Evolutionary conservation across 2,888 invertebrate species (phyloP).

Genomic region (Eurytoma adleriae): DNA sequence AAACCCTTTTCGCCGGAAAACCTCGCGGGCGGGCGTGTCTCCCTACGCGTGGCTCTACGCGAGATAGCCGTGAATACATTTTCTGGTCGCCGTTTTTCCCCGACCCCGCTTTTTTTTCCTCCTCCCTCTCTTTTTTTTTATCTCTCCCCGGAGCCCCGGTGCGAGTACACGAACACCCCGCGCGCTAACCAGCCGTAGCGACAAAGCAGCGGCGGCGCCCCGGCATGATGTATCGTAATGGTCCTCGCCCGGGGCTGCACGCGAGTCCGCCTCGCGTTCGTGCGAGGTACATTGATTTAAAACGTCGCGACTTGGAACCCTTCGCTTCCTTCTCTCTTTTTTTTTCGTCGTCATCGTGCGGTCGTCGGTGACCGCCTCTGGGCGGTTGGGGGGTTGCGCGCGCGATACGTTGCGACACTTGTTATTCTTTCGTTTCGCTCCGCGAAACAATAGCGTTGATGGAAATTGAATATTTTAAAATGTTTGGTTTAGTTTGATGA

Average conservation of each 20-base stretch:
- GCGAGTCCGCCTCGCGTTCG: slow-evolving; percentile 26
- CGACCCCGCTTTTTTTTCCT: background rate
- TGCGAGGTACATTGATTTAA: slow-evolving; percentile 56
- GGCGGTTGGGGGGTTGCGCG: no score
- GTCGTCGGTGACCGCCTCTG: no score
- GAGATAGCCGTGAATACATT: slow-evolving; percentile 14
- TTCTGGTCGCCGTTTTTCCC: background rate
- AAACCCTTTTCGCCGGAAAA: background rate
- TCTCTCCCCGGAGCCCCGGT: background rate
- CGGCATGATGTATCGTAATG: slow-evolving; percentile 43
- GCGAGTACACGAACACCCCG: background rate
- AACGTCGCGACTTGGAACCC: slow-evolving; percentile 20
- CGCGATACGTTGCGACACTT: no score
- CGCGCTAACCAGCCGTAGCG: slow-evolving; percentile 28
- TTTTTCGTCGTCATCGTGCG: no score
- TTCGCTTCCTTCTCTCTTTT: background rate
- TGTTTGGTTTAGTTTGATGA: background rate
- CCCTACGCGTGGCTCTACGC: background rate
- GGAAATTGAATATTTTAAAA: background rate
- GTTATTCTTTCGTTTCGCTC: no score
- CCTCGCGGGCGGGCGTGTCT: background rate
- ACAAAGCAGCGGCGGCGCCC: slow-evolving; percentile 26
- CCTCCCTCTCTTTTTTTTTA: background rate
- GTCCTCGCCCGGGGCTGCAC: slow-evolving; percentile 13
- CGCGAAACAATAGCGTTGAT: no score